Evolutionary conservation across 2,797 vertebrate species (phyloP).

Genomic region (Chromis chromis): DNA sequence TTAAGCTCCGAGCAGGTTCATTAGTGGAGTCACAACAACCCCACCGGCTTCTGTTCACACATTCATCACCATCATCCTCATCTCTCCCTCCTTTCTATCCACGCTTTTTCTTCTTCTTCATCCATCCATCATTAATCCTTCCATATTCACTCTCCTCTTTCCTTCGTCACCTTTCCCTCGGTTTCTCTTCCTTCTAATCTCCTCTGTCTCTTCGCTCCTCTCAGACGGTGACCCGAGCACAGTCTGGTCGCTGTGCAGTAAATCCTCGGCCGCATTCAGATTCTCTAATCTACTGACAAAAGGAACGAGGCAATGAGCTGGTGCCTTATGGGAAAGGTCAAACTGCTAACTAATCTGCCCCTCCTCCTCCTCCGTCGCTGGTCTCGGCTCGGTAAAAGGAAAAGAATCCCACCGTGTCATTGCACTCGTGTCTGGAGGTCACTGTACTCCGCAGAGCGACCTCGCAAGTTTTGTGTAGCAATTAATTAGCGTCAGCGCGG

Average conservation of each 20-base stretch:
- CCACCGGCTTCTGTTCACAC: background rate
- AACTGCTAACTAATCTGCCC: constrained; percentile 50
- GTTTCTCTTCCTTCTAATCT: background rate
- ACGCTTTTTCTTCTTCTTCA: background rate
- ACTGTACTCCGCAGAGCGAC: constrained; percentile 36
- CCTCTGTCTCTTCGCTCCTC: background rate
- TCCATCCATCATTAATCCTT: background rate
- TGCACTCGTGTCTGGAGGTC: constrained; percentile 71
- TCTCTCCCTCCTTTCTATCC: background rate
- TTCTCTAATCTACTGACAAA: constrained; percentile 56
- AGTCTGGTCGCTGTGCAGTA: constrained; percentile 2
- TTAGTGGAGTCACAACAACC: constrained; percentile 1
- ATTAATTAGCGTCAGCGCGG: constrained; percentile 68
- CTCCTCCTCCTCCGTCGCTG: background rate
- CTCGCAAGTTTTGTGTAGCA: constrained; percentile 61
- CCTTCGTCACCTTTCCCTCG: background rate
- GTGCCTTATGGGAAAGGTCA: constrained; percentile 63
- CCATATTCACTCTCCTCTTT: background rate
- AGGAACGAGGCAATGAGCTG: constrained; percentile 25
- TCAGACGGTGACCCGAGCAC: background rate
- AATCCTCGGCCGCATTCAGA: constrained; percentile 46
- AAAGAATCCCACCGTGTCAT: constrained; percentile 52
- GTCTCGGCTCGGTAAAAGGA: constrained; percentile 17
- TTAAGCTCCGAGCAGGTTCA: constrained; percentile 14
- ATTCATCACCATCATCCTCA: background rate